phyloP scores from a whole-genome alignment of 2,113 vertebrate genomes.

The Micromys minutus region DNA sequence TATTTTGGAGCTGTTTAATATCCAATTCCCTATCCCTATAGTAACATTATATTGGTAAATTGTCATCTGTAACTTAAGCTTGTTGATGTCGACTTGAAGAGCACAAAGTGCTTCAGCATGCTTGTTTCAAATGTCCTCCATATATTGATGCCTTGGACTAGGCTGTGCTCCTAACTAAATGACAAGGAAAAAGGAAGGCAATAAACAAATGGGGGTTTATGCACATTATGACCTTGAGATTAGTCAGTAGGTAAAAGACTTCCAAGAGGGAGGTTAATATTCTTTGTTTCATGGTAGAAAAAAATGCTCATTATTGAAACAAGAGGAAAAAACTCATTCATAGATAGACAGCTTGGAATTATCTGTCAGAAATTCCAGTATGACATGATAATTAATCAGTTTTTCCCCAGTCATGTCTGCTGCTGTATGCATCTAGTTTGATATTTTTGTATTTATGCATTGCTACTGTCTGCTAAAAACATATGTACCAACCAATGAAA shows the following conservation, averaged over 20 bases:
- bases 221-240: neutral
- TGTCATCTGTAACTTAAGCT: neutral
- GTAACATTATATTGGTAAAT: neutral
- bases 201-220: neutral
- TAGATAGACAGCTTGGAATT: neutral
- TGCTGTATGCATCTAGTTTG: neutral
- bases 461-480: neutral
- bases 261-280: neutral
- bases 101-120: neutral
- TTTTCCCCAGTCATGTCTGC: neutral
- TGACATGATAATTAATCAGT: neutral
- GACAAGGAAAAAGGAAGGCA: neutral
- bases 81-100: neutral
- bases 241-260: neutral
- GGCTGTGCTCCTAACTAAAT: neutral
- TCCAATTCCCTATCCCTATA: neutral
- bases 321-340: neutral
- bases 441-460: neutral
- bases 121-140: neutral
- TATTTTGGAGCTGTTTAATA: neutral
- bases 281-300: neutral
- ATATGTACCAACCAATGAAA: neutral
- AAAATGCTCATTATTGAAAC: neutral
- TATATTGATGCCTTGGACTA: neutral
- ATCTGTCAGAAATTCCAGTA: neutral